Conservation (phyloP, 2,888 invertebrate genomes). For the Leptinotarsa juncta region DNA sequence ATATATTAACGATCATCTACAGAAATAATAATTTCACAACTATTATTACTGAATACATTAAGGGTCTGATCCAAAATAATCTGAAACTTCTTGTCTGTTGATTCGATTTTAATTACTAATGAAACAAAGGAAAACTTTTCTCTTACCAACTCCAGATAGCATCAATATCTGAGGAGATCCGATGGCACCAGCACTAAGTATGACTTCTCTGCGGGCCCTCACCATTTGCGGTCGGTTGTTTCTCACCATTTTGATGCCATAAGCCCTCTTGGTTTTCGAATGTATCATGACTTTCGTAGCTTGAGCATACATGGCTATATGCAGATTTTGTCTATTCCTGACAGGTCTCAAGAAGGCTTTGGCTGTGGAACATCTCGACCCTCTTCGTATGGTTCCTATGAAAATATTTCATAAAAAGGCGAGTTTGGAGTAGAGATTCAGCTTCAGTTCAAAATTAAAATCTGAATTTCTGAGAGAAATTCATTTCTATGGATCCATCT, state of each 20-base stretch:
- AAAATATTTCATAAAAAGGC: background rate
- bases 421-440: too few relatives aligned
- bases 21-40: too few relatives aligned
- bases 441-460: too few relatives aligned
- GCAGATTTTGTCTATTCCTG: slow-evolving; percentile 80
- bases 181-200: slow-evolving; percentile 89
- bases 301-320: slow-evolving; percentile 82
- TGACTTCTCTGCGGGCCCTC: slow-evolving; percentile 82
- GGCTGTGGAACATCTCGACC: slow-evolving; percentile 87
- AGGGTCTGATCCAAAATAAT: too few relatives aligned
- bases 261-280: slow-evolving; percentile 75
- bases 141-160: slow-evolving; percentile 80
- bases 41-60: too few relatives aligned
- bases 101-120: background rate
- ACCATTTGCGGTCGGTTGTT: slow-evolving; percentile 75
- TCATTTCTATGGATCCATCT: too few relatives aligned
- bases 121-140: background rate
- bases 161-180: slow-evolving; percentile 91
- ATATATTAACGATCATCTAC: too few relatives aligned
- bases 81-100: too few relatives aligned
- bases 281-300: slow-evolving; percentile 78
- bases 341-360: slow-evolving; percentile 89
- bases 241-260: slow-evolving; percentile 80
- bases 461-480: too few relatives aligned
- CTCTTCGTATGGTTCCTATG: slow-evolving; percentile 73